A percentile compares a stretch with the other conserved stretches of the same genome.
Conservation (phyloP, 2,113 vertebrate genomes). For the Hydrochoerus hydrochaeris region DNA sequence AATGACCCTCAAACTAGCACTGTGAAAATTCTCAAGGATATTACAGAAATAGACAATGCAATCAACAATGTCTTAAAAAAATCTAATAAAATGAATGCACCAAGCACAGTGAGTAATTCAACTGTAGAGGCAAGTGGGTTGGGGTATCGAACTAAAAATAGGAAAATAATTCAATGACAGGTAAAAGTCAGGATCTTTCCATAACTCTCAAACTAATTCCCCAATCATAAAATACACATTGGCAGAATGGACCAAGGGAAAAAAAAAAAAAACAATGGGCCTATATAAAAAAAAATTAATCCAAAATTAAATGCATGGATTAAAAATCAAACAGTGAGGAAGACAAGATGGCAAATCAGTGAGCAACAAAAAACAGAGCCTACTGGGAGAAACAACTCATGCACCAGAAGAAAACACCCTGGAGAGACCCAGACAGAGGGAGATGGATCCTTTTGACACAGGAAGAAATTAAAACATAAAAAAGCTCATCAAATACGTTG, state of each 20-base stretch:
- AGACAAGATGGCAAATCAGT: too few species aligned
- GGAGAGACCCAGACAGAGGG: too few species aligned
- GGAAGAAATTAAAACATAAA: too few species aligned
- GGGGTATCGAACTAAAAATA: neutral
- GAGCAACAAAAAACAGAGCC: too few species aligned
- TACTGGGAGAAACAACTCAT: too few species aligned
- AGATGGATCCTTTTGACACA: too few species aligned
- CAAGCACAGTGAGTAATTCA: neutral
- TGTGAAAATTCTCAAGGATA: neutral
- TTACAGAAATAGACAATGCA: neutral
- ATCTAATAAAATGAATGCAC: neutral
- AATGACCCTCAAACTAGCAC: neutral
- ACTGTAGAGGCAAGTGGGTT: neutral
- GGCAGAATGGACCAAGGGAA: neutral
- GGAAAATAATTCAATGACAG: neutral
- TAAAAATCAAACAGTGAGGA: neutral
- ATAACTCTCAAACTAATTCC: neutral
- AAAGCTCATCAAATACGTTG: too few species aligned
- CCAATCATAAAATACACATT: neutral
- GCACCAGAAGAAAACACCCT: too few species aligned
- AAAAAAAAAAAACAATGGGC: neutral
- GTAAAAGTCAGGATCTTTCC: neutral
- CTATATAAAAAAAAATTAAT: neutral
- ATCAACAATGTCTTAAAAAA: neutral
- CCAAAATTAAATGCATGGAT: neutral